Evolutionary conservation across 2,797 vertebrate genomes (phyloP).

Genomic region (Poeciliopsis presidionis): DNA sequence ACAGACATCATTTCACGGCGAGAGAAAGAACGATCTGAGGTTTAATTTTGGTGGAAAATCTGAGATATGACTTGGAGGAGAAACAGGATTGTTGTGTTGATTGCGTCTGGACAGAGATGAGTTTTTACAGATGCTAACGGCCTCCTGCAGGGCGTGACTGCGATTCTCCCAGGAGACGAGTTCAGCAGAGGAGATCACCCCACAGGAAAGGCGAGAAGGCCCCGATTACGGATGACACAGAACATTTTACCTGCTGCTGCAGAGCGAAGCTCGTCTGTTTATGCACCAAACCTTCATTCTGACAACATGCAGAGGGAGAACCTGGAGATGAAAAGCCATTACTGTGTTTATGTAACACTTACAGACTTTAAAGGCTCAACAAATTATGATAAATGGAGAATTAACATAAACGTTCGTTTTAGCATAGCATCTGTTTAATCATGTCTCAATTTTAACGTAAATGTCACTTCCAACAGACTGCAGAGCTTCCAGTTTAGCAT

Average conservation of each 20-base stretch:
- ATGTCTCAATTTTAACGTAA: neutral
- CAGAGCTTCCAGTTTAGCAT: too few species aligned
- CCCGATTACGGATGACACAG: neutral
- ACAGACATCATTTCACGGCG: neutral
- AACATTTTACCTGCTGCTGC: neutral
- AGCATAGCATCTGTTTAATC: neutral
- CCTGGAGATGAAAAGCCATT: too few species aligned
- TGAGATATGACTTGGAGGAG: neutral
- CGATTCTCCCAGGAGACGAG: conserved; percentile 1
- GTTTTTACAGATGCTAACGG: conserved; percentile 14
- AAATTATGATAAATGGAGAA: too few species aligned
- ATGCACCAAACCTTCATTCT: neutral
- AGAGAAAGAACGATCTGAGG: conserved; percentile 7
- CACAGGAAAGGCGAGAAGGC: neutral
- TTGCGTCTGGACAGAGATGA: conserved; percentile 23
- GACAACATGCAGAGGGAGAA: too few species aligned
- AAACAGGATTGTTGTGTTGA: neutral
- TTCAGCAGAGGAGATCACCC: neutral
- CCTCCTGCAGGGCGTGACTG: conserved; percentile 15
- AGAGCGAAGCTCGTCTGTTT: neutral
- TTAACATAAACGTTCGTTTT: neutral
- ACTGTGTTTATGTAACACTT: neutral
- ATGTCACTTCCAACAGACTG: neutral
- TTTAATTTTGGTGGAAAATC: neutral
- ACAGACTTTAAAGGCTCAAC: neutral